Conservation (phyloP, 1,140 invertebrate species). For the Drosophila malerkotliana region DNA sequence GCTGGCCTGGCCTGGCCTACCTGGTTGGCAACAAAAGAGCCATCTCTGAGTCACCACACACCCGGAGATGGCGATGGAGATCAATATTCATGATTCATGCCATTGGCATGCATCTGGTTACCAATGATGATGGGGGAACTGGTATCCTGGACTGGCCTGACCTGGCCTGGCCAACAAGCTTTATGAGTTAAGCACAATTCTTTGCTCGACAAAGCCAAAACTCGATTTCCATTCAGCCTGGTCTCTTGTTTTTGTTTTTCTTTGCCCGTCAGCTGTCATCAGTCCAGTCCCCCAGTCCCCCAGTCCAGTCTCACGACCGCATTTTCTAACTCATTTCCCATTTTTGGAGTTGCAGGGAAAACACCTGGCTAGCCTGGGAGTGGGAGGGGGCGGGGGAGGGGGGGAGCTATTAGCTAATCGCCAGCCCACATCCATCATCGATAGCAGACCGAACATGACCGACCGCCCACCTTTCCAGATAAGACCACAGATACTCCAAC, state of each 20-base stretch:
- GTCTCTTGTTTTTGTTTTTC: too few relatives aligned
- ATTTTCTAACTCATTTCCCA: slow-evolving; percentile 30
- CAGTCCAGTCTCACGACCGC: background rate
- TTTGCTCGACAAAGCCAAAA: slow-evolving; percentile 31
- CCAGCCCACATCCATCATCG: slow-evolving; percentile 45
- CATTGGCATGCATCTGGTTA: slow-evolving; percentile 61
- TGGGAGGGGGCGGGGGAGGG: too few relatives aligned
- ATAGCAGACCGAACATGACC: slow-evolving; percentile 1
- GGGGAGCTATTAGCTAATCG: slow-evolving; percentile 36
- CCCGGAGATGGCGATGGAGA: slow-evolving; percentile 28
- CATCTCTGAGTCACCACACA: slow-evolving; percentile 44
- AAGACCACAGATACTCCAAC: too few relatives aligned
- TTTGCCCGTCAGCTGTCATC: too few relatives aligned
- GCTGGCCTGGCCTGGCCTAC: too few relatives aligned
- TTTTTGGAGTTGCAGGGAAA: slow-evolving; percentile 2
- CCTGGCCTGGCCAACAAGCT: background rate
- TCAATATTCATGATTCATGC: slow-evolving; percentile 69
- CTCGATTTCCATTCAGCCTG: slow-evolving; percentile 1
- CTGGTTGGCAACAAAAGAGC: slow-evolving; percentile 20
- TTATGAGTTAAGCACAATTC: slow-evolving; percentile 45
- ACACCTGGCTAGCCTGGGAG: slow-evolving; percentile 1
- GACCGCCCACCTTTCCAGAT: too few relatives aligned
- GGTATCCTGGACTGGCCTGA: background rate
- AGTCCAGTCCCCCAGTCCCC: too few relatives aligned
- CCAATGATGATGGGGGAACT: slow-evolving; percentile 20